phyloP scores from a whole-genome alignment of 2,888 invertebrate genomes.

The Hyppa rectilinea region DNA sequence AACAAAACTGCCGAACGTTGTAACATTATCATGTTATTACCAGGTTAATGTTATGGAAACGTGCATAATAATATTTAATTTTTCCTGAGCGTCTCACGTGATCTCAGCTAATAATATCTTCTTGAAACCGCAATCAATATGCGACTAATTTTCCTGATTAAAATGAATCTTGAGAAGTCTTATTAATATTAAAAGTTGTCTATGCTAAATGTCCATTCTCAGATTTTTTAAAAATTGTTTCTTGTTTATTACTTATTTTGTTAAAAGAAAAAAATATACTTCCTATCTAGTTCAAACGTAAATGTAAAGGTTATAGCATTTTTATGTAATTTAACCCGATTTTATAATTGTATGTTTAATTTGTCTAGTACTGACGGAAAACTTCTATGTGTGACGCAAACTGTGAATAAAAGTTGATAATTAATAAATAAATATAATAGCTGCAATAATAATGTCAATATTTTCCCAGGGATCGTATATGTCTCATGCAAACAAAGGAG shows the following conservation, averaged over 20 bases:
- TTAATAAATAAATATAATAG: too few species aligned
- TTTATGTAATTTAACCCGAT: too few species aligned
- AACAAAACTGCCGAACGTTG: constrained; percentile 6
- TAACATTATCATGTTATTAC: constrained; percentile 26
- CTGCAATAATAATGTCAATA: constrained; percentile 14
- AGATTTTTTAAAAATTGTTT: too few species aligned
- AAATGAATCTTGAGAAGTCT: constrained; percentile 16
- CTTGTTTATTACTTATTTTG: too few species aligned
- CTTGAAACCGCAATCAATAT: constrained; percentile 28
- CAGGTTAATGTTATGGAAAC: constrained; percentile 11
- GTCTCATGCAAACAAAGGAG: constrained; percentile 79
- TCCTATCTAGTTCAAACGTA: too few species aligned
- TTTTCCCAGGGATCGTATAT: constrained; percentile 82
- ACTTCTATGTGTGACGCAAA: too few species aligned
- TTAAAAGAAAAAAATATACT: too few species aligned
- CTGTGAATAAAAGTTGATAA: too few species aligned
- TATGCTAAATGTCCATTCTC: too few species aligned
- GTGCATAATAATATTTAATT: constrained; percentile 18
- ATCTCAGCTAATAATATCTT: constrained; percentile 61
- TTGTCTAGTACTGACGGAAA: too few species aligned
- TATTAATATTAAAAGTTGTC: not conserved
- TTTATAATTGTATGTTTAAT: too few species aligned
- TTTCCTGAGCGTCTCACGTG: constrained; percentile 58
- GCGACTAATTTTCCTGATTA: constrained; percentile 33
- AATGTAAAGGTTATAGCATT: too few species aligned